Percentiles rank a stretch among this genome's conserved stretches.
These are phyloP conservation scores for Drepanosiphum platanoidis DNA, from an alignment of 2,888 invertebrate species.

Conservation along the genomic window DNA sequence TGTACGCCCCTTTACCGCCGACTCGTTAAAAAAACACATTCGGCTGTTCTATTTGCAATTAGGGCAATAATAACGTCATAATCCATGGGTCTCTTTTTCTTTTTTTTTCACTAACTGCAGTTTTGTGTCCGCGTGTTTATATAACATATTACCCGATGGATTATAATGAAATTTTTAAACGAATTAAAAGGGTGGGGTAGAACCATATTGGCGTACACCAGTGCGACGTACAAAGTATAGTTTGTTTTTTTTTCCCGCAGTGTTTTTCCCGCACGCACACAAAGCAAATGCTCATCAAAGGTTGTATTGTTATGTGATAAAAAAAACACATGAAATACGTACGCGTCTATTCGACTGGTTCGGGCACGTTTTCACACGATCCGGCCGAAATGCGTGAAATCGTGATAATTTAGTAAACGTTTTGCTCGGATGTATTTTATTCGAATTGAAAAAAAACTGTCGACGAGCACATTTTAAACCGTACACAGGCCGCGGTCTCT, in stretches of 20 bases:
- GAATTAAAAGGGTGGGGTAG: conserved; percentile 12
- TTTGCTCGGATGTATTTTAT: too few species aligned
- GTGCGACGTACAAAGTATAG: not conserved
- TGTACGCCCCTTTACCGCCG: conserved; percentile 38
- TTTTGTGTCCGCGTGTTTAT: not conserved
- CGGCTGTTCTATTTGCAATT: conserved; percentile 35
- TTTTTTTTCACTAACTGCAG: not conserved
- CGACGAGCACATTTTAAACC: too few species aligned
- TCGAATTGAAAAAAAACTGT: too few species aligned
- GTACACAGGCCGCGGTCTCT: too few species aligned
- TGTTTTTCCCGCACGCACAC: not conserved
- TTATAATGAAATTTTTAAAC: conserved; percentile 11
- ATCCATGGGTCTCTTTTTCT: not conserved
- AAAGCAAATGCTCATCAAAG: not conserved
- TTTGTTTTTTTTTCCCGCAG: not conserved
- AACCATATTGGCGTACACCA: not conserved
- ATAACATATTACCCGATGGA: not conserved
- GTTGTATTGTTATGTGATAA: too few species aligned
- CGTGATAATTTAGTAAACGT: too few species aligned
- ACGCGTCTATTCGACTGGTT: too few species aligned
- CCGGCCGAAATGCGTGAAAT: too few species aligned
- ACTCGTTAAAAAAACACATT: conserved; percentile 16
- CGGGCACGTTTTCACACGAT: too few species aligned
- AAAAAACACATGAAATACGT: too few species aligned
- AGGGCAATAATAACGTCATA: not conserved